Conservation (phyloP, 2,113 vertebrate species). For the Narcine bancroftii region DNA sequence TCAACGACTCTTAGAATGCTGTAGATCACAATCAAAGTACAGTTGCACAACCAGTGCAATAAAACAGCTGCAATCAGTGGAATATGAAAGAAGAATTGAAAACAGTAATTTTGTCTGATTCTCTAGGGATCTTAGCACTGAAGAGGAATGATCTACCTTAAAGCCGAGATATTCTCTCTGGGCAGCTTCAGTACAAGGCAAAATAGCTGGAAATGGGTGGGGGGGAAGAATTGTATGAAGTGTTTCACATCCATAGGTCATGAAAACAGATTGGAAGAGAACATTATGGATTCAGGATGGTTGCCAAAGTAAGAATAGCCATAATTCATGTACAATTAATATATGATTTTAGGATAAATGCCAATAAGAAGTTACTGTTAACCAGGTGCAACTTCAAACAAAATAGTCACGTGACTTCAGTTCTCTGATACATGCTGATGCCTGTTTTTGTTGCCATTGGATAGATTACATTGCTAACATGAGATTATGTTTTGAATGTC, state of each 20-base stretch:
- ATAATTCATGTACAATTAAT: not conserved
- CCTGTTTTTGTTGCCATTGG: not conserved
- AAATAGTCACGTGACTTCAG: not conserved
- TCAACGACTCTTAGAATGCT: not conserved
- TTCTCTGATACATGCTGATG: not conserved
- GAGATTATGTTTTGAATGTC: not conserved
- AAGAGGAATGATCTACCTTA: not conserved
- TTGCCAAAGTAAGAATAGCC: not conserved
- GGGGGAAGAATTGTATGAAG: not conserved
- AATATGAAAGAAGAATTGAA: not conserved
- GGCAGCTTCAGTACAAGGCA: not conserved
- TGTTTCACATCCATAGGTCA: not conserved
- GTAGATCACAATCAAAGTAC: not conserved
- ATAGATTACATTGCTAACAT: not conserved
- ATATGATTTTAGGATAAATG: not conserved
- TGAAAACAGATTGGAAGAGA: not conserved
- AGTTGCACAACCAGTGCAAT: not conserved
- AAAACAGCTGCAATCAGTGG: not conserved
- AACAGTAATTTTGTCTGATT: not conserved
- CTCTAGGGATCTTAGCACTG: not conserved
- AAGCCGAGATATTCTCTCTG: not conserved
- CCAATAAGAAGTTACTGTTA: constrained; percentile 3
- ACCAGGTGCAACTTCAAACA: not conserved
- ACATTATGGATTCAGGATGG: not conserved
- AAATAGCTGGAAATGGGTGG: no score